phyloP scores from a whole-genome alignment of 1,140 invertebrate genomes.

The Agraylea sexmaculata region DNA sequence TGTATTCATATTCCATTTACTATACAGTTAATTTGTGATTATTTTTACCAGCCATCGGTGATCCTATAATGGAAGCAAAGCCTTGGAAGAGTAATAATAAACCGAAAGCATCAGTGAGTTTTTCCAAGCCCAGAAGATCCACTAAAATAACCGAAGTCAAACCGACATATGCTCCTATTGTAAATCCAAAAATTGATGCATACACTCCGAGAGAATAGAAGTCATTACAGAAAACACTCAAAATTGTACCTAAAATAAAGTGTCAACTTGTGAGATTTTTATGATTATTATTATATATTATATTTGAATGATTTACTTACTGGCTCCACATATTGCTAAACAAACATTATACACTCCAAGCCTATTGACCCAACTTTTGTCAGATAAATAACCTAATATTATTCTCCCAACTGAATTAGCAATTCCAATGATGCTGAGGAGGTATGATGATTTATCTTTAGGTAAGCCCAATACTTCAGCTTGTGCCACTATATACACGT shows the following conservation, averaged over 20 bases:
- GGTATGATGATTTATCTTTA: conserved; percentile 45
- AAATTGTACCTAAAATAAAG: conserved; percentile 58
- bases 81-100: conserved; percentile 84
- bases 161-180: conserved; percentile 85
- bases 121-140: conserved; percentile 75
- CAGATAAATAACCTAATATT: conserved; percentile 70
- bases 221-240: conserved; percentile 58
- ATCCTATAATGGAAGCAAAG: conserved; percentile 76
- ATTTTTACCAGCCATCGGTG: conserved; percentile 71
- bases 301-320: conserved; percentile 48
- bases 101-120: conserved; percentile 88
- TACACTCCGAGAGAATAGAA: conserved; percentile 65
- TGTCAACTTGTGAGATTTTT: neutral
- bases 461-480: conserved; percentile 47
- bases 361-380: conserved; percentile 80
- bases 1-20: too few species aligned
- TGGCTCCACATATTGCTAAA: conserved; percentile 69
- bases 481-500: conserved; percentile 67
- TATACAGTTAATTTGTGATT: too few species aligned
- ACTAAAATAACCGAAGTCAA: conserved; percentile 84
- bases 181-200: conserved; percentile 72
- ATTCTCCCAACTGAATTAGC: conserved; percentile 82
- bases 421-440: conserved; percentile 71
- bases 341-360: conserved; percentile 80
- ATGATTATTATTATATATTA: neutral